Percentiles rank a stretch among this genome's conserved stretches.
phyloP scores from a whole-genome alignment of 1,140 invertebrate genomes.

The Panagrolaimus sp. region DNA sequence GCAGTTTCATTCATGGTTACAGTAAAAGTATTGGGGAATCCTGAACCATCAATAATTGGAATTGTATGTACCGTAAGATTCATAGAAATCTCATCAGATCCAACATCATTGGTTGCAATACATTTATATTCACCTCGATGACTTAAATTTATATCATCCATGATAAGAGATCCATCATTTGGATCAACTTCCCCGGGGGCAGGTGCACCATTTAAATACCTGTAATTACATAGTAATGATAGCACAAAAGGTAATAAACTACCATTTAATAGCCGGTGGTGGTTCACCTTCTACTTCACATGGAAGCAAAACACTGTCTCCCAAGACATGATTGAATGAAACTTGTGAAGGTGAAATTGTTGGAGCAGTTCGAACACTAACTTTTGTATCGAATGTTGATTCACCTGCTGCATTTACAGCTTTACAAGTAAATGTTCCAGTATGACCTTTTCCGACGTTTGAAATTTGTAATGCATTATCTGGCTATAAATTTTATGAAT shows the following conservation, averaged over 20 bases:
- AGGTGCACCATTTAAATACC: constrained; percentile 7
- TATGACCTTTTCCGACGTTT: constrained; percentile 57
- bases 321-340: constrained; percentile 45
- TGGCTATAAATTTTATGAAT: constrained; percentile 39
- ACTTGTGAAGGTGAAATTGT: constrained; percentile 39
- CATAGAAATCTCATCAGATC: constrained; percentile 43
- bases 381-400: constrained; percentile 14
- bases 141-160: constrained; percentile 42
- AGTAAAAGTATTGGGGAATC: constrained; percentile 15
- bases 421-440: constrained; percentile 57
- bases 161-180: constrained; percentile 39
- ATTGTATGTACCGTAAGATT: constrained; percentile 49
- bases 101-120: constrained; percentile 45
- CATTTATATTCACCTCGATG: constrained; percentile 49
- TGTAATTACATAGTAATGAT: constrained; percentile 19
- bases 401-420: constrained; percentile 54
- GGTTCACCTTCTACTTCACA: constrained; percentile 48
- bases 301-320: constrained; percentile 40
- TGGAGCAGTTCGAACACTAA: constrained; percentile 28
- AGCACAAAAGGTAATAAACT: background rate
- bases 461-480: constrained; percentile 61
- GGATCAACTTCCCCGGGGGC: constrained; percentile 30
- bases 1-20: constrained; percentile 46
- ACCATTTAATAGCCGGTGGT: constrained; percentile 42
- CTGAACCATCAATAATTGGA: constrained; percentile 45